These are phyloP conservation scores for Poecilia velifera DNA, from an alignment of 2,797 vertebrate species.

Conservation along the genomic window DNA sequence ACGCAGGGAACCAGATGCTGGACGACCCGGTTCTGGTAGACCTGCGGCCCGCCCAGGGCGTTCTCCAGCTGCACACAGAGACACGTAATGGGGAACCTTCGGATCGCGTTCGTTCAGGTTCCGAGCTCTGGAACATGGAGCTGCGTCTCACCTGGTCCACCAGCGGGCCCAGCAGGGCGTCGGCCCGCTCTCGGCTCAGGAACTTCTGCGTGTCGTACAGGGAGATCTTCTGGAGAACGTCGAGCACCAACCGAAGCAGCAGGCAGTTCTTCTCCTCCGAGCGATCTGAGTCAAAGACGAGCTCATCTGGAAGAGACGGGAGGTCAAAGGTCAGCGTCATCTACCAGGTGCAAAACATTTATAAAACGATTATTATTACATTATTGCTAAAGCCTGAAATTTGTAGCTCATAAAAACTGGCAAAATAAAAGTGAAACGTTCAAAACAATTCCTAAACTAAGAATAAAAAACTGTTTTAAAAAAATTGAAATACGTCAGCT, in stretches of 20 bases:
- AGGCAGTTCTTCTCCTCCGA: slow-evolving; percentile 82
- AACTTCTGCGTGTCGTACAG: slow-evolving; percentile 92
- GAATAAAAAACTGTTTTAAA: background rate
- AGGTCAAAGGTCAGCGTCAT: background rate
- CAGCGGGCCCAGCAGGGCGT: slow-evolving; percentile 88
- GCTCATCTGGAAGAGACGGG: slow-evolving; percentile 74
- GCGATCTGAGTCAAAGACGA: slow-evolving; percentile 82
- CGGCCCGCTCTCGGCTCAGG: slow-evolving; percentile 89
- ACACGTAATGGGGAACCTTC: background rate
- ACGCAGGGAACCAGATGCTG: slow-evolving; percentile 88
- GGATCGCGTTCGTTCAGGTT: background rate
- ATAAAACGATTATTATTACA: background rate
- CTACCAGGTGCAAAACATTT: background rate
- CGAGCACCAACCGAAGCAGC: slow-evolving; percentile 82
- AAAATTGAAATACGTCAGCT: background rate
- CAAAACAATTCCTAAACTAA: background rate
- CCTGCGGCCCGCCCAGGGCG: slow-evolving; percentile 83
- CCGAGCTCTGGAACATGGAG: background rate
- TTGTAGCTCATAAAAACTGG: background rate
- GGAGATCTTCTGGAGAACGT: slow-evolving; percentile 93
- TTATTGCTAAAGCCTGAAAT: background rate
- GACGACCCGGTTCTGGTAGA: slow-evolving; percentile 83
- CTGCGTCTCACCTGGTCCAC: slow-evolving; percentile 88
- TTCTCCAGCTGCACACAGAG: slow-evolving; percentile 87
- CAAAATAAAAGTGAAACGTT: background rate